Evolutionary conservation across 2,888 invertebrate species (phyloP), one percentile per base, ranked within the genome.

Genomic region (Oeneis ivallda): DNA sequence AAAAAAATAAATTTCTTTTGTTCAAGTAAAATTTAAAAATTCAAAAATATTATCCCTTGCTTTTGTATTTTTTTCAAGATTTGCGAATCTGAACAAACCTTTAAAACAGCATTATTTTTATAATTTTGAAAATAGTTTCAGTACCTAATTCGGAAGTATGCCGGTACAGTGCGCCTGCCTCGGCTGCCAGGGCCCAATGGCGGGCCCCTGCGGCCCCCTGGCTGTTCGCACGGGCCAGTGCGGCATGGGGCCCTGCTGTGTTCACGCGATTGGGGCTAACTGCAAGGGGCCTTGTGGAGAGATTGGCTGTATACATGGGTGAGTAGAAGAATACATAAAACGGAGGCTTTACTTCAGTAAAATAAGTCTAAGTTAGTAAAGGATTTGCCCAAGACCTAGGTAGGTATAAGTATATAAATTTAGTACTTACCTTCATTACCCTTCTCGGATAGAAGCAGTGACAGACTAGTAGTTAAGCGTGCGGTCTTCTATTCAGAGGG

Each of bases 241-340:
- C 39, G 47, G 39, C 19, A 49, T 19, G 7, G 60, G 60, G 13
- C 60, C 60, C 5, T 60, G 60, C 47, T 60, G 60, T 39, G 60
- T 50, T 4, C 60, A 60, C 50, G 60, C 60, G 17, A 49, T 60
- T 17, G 60, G 60, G 19, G 60, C 60, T 17, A 60, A 60, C 17
- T 60, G 60, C 47, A 60, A 9, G 19, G 49, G 37, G n/a, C 60
- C 60, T 37, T 60, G 60, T 39, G 60, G 60, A 19, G 60, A 60
- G 13, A 17, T 49, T 8, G 60, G 60, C 49, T 49, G 37, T 39
- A 60, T 60, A 37, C 60, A 60, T 39, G 60, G 60, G 60, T 60
- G 17, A 60, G 60, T 34, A 26, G 26, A 26, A 5, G 26, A 26
- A 26, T 37, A 37, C 37, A 37, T 37, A 37, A 9, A 37, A 37